These are phyloP conservation scores for Alligator sinensis DNA, from an alignment of 2,113 vertebrate genomes.

Conservation along the genomic window DNA sequence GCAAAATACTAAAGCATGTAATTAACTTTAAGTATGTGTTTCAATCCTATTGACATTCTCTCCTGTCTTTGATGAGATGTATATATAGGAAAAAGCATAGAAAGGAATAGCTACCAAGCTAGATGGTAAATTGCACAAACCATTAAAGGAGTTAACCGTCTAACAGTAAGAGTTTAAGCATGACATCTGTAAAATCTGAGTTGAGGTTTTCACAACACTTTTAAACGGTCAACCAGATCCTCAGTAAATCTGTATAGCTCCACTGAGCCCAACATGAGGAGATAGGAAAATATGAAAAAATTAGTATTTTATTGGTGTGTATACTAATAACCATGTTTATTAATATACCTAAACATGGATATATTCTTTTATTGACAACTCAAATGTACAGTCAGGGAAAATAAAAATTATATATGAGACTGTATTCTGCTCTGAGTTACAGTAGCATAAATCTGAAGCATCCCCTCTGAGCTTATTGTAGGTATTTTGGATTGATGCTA, in stretches of 20 bases:
- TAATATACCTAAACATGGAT: not conserved
- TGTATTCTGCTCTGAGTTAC: not conserved
- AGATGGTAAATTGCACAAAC: rapidly evolving
- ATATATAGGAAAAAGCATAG: rapidly evolving
- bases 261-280: not conserved
- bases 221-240: conserved; percentile 10
- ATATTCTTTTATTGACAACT: not conserved
- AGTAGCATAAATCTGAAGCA: not conserved
- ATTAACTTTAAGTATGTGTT: not conserved
- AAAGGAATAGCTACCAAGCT: not conserved
- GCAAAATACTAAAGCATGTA: not conserved
- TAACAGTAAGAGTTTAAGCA: not conserved
- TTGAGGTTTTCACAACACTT: conserved; percentile 31
- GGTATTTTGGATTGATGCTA: not conserved
- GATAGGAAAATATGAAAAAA: too few relatives aligned
- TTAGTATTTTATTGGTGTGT: not conserved
- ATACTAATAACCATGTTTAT: not conserved
- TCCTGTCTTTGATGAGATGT: not conserved
- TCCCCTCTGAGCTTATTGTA: not conserved
- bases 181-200: not conserved
- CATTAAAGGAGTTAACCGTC: not conserved
- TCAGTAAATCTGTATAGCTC: not conserved
- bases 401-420: not conserved
- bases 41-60: not conserved
- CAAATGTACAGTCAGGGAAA: not conserved